Base-by-base conservation (phyloP, 2,113 vertebrate species). In the Gasterosteus nipponicus region DNA sequence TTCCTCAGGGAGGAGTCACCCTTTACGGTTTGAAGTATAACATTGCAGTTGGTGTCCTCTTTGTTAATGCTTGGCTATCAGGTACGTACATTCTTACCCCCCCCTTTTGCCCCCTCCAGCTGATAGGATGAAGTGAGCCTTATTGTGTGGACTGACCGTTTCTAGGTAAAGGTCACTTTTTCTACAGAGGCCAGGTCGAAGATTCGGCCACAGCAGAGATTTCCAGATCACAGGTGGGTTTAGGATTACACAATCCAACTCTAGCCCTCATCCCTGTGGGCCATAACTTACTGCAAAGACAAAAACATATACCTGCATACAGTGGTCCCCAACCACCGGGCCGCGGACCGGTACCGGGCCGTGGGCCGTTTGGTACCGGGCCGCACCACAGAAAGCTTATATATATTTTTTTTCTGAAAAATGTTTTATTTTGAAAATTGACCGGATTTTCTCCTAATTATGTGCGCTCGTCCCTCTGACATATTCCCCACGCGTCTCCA, bases 161-260 rank as follows among this genome's bases (percentile, higher is more conserved):
- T 22, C 41, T 58, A 95, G 93, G 92, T 35, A 84, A 81, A 83
- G 93, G 92, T 0, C 92, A 92, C 69, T 94, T 95, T 54, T 93
- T 93, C 80, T 94, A 93, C 79, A 85, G 73, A 87, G 92, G 93
- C 2, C 91, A 95, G 77, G 94, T 90, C 18, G 92, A 96, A 82
- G 94, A 95, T 77, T 95, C 93, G 14, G 93, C 93, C 67, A 96
- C 92, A 51, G 95, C 93, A 80, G 93, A 95, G 77, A 95, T 96
- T 81, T 96, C 94, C 72, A 85, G 92, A 82, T 93, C 93, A 69
- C 95, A 95, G 90, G 94, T 91, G 60, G 7, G 77, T 78, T 70
- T 4, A 10, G n/a, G 38, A 22, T 46, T 4, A 18, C 9, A 16
- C 10, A 2, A 47, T 66, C 15, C 41, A 22, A 26, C 3, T 16